These are phyloP conservation scores for Porphyrio hochstetteri DNA, from an alignment of 2,113 vertebrate species.

Conservation along the genomic window DNA sequence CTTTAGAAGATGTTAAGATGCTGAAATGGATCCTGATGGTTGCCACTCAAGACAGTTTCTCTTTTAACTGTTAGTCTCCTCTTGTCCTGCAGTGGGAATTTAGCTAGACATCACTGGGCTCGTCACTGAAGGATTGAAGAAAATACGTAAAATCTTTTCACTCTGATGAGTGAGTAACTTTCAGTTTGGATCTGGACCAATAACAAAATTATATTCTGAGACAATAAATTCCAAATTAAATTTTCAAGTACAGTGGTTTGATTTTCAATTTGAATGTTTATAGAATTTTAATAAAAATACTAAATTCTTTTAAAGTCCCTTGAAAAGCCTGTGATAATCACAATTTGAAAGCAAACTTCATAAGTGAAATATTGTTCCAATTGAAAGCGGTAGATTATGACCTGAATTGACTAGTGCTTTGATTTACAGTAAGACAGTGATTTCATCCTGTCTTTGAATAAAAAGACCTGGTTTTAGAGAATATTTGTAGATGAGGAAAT, in stretches of 20 bases:
- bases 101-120: background rate
- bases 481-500: background rate
- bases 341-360: background rate
- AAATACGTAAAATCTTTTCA: background rate
- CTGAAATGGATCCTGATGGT: background rate
- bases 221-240: background rate
- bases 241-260: background rate
- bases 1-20: background rate
- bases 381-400: background rate
- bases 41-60: background rate
- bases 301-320: background rate
- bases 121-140: background rate
- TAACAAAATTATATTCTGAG: background rate
- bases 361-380: background rate
- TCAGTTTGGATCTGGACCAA: background rate
- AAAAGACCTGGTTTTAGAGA: background rate
- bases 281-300: background rate
- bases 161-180: background rate
- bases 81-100: background rate
- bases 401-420: background rate
- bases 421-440: background rate
- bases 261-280: background rate
- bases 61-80: background rate
- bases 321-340: background rate
- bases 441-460: background rate